Evolutionary conservation across 2,888 invertebrate genomes (phyloP).

Genomic region (Temnothorax ravouxi): DNA sequence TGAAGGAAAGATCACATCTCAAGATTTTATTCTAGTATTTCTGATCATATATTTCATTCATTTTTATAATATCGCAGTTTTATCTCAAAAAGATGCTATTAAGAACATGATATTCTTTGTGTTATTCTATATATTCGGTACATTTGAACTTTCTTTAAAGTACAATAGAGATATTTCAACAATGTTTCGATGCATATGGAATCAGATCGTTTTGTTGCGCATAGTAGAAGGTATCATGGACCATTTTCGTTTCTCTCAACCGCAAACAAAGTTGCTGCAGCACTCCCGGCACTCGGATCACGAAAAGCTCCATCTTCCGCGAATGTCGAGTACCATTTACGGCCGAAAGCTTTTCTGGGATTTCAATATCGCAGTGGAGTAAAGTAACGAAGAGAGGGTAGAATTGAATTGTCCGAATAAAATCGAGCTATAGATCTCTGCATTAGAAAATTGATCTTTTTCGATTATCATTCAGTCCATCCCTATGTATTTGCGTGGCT

Average conservation of each 20-base stretch:
- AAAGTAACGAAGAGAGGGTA: slow-evolving; percentile 39
- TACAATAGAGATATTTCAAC: slow-evolving; percentile 27
- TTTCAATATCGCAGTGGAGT: slow-evolving; percentile 49
- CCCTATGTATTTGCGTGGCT: background rate
- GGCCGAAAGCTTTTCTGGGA: slow-evolving; percentile 45
- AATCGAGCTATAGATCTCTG: slow-evolving; percentile 53
- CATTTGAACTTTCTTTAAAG: background rate
- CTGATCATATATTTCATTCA: background rate
- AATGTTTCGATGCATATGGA: slow-evolving; percentile 37
- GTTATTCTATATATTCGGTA: background rate
- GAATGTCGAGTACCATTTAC: slow-evolving; percentile 51
- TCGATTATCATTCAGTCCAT: background rate
- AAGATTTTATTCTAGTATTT: background rate
- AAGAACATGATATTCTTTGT: background rate
- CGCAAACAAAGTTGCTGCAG: slow-evolving; percentile 51
- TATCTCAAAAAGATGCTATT: background rate
- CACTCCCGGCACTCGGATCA: slow-evolving; percentile 46
- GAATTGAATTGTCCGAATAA: slow-evolving; percentile 59
- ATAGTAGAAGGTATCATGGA: slow-evolving; percentile 24
- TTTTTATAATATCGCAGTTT: background rate
- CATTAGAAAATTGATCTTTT: slow-evolving; percentile 15
- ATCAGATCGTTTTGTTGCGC: slow-evolving; percentile 39
- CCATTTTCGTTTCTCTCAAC: slow-evolving; percentile 49
- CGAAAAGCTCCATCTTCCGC: slow-evolving; percentile 47
- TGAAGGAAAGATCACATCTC: background rate